Evolutionary conservation across 2,888 invertebrate genomes (phyloP).

Genomic region (Hofmannophila pseudospretella): DNA sequence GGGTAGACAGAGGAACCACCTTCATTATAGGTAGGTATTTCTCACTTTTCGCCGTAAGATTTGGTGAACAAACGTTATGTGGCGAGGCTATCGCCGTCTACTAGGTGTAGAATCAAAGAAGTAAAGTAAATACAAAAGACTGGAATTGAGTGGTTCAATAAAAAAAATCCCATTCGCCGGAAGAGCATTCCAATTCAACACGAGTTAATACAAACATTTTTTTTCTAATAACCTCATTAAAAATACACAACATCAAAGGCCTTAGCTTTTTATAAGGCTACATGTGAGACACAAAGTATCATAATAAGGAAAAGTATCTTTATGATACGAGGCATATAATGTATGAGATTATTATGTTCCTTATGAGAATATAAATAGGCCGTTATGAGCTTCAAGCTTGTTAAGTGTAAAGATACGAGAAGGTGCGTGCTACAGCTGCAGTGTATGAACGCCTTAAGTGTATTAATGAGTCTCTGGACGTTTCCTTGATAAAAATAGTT

Average conservation of each 20-base stretch:
- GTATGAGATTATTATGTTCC: conserved; percentile 13
- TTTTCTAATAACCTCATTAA: not conserved
- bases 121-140: too few relatives aligned
- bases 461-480: not conserved
- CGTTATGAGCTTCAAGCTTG: conserved; percentile 6
- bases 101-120: too few relatives aligned
- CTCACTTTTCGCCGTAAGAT: too few relatives aligned
- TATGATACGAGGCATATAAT: conserved; percentile 1
- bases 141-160: too few relatives aligned
- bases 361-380: conserved; percentile 18
- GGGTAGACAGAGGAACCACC: too few relatives aligned
- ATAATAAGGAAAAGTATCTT: conserved; percentile 4
- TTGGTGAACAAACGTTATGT: too few relatives aligned
- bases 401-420: conserved; percentile 4
- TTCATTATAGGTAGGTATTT: too few relatives aligned
- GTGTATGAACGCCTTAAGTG: not conserved
- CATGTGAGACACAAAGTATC: conserved; percentile 2
- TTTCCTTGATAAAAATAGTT: not conserved
- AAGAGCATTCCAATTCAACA: too few relatives aligned
- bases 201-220: not conserved
- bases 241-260: conserved; percentile 1
- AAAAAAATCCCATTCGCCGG: too few relatives aligned
- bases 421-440: not conserved
- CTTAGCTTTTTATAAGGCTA: not conserved
- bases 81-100: too few relatives aligned